These are phyloP conservation scores for Clupea harengus DNA, from an alignment of 2,113 vertebrate genomes.

Conservation along the genomic window DNA sequence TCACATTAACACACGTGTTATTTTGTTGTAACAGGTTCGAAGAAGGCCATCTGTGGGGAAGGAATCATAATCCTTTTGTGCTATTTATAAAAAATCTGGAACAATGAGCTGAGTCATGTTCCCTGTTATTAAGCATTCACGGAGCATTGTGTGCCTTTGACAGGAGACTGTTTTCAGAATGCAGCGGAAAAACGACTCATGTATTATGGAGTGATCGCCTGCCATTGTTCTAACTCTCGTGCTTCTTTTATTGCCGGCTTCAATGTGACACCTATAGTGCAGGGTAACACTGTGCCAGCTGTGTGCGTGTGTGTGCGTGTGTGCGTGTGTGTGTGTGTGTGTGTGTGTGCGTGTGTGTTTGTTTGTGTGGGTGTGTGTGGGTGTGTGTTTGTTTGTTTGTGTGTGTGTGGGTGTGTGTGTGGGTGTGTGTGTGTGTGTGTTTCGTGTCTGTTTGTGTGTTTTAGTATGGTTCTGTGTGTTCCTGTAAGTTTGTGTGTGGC, in stretches of 20 bases:
- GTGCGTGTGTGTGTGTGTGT: background rate
- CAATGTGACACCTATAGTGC: background rate
- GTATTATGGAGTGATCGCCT: background rate
- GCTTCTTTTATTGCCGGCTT: background rate
- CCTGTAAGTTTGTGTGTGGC: background rate
- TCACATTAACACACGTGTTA: slow-evolving; percentile 1
- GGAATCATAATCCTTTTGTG: slow-evolving; percentile 23
- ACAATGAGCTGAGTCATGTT: slow-evolving; percentile 25
- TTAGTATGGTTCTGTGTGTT: background rate
- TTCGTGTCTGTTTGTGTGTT: slow-evolving; percentile 10
- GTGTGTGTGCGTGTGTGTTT: background rate
- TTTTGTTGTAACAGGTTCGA: slow-evolving; percentile 32
- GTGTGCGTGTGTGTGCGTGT: background rate
- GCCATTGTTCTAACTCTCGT: background rate
- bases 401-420: slow-evolving; percentile 4
- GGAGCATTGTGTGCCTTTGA: background rate
- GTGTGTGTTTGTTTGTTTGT: background rate
- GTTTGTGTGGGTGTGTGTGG: too few species aligned
- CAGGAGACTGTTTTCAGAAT: background rate
- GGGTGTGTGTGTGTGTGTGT: background rate
- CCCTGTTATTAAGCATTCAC: background rate
- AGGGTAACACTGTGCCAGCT: background rate
- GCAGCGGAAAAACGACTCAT: background rate
- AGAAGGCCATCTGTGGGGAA: background rate
- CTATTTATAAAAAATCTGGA: slow-evolving; percentile 32